Evolutionary conservation across 1,140 invertebrate genomes (phyloP).

Genomic region (Nephotettix cincticeps): DNA sequence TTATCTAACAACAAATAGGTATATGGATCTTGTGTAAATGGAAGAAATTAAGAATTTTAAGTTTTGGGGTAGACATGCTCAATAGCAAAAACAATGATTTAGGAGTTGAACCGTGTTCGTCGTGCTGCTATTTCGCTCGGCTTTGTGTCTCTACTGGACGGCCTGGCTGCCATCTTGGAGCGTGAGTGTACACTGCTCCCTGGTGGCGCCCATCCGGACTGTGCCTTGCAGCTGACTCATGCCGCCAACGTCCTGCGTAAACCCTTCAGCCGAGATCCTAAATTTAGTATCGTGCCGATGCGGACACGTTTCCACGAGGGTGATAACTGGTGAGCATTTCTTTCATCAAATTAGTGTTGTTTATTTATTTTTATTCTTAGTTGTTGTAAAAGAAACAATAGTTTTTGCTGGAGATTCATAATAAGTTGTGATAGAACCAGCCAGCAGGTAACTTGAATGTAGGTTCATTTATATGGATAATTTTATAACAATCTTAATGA

Average conservation of each 20-base stretch:
- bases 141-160: conserved; percentile 76
- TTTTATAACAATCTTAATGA: no score
- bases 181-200: conserved; percentile 83
- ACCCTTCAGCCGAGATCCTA: conserved; percentile 60
- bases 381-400: no score
- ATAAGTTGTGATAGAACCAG: no score
- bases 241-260: conserved; percentile 72
- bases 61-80: no score
- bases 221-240: conserved; percentile 86
- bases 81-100: no score
- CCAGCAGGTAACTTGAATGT: no score
- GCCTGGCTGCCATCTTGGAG: conserved; percentile 79
- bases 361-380: neutral
- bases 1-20: no score
- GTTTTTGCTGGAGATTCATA: no score
- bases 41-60: no score
- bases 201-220: conserved; percentile 77
- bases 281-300: conserved; percentile 63
- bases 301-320: conserved; percentile 16
- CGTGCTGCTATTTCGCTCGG: conserved; percentile 87
- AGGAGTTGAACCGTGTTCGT: conserved; percentile 89
- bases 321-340: conserved; percentile 7
- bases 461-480: no score
- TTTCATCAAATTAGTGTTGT: neutral
- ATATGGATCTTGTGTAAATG: no score